Evolutionary conservation across 2,888 invertebrate species (phyloP), one percentile per base, ranked within the genome.

Genomic region (Platycheirus albimanus): DNA sequence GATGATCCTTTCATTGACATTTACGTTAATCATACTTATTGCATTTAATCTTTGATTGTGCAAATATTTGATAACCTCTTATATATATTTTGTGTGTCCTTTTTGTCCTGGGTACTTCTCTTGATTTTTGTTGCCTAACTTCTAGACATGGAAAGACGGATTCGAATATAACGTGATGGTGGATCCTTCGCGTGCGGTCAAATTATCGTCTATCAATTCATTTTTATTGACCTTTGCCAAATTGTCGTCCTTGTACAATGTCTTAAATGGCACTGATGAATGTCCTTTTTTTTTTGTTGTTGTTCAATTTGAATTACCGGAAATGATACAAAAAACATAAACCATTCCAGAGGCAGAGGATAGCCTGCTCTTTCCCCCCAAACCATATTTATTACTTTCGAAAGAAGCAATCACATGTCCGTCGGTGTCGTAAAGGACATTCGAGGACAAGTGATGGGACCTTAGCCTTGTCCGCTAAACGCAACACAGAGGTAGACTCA

Each of bases 351-450:
- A n/a, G n/a, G n/a, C n/a, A n/a, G n/a, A n/a, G 13, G 4, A 41
- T 3, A 13, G 20, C n/a, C n/a, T n/a, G n/a, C n/a, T n/a, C n/a
- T n/a, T n/a, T n/a, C n/a, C n/a, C n/a, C n/a, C n/a, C n/a, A n/a
- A 81, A 81, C 77, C 81, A 77, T 81, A 81, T 81, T 81, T 76
- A 81, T 77, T 72, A 71, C 81, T 69, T 70, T 70, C 20, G 51
- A 70, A 70, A 64, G 64, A 56, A 75, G 70, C 56, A 80, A 80
- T 80, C 75, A 80, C 80, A 80, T 75, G 75, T n/a, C n/a, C n/a
- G n/a, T n/a, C n/a, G n/a, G n/a, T n/a, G n/a, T 80, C 74, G 74
- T 64, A 54, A 28, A 52, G 54, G 72, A 69, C 72, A 74, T 79
- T 78, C 67, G 67, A 24, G 74, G 56, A 75, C 51, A 80, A 70